phyloP scores from a whole-genome alignment of 2,888 invertebrate genomes.

The Synergus itoensis region DNA sequence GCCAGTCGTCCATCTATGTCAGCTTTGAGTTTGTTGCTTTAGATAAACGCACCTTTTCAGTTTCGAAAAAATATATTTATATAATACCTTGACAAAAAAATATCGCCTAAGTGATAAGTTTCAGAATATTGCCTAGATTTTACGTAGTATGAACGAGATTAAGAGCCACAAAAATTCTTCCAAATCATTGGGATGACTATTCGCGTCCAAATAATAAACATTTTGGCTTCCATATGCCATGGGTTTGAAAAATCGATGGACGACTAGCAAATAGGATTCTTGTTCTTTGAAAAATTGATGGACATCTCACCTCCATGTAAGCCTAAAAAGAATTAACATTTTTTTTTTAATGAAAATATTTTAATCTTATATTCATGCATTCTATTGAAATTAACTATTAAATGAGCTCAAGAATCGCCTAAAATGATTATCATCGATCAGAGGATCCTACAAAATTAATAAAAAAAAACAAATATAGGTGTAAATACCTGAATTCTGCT shows the following conservation, averaged over 20 bases:
- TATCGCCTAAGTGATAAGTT: too few species aligned
- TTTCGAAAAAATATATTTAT: not conserved
- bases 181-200: constrained; percentile 7
- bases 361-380: not conserved
- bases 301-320: constrained; percentile 2
- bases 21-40: not conserved
- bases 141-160: not conserved
- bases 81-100: not conserved
- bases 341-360: too few species aligned
- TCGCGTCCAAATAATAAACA: not conserved
- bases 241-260: constrained; percentile 2
- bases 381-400: not conserved
- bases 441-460: not conserved
- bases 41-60: not conserved
- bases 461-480: too few species aligned
- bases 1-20: constrained; percentile 7
- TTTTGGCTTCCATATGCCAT: not conserved
- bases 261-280: not conserved
- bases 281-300: not conserved
- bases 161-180: constrained; percentile 2
- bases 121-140: not conserved
- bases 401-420: not conserved
- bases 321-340: not conserved
- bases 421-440: not conserved
- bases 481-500: constrained; percentile 57